These are phyloP conservation scores for Rhinogobius similis DNA, from an alignment of 2,113 vertebrate species.

Conservation along the genomic window DNA sequence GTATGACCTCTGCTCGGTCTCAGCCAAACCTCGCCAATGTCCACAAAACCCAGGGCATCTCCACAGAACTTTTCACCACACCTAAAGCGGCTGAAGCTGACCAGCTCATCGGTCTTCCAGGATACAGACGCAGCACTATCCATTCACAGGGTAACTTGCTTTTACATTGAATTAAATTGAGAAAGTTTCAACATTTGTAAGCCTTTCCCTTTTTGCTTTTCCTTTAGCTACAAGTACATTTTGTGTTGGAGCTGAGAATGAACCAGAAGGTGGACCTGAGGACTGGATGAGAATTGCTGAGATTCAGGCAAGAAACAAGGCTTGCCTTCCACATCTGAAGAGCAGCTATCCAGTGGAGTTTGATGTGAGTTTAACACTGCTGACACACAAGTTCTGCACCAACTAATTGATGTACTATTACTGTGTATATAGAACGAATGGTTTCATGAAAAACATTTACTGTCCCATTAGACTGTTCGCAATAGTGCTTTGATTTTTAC, in stretches of 20 bases:
- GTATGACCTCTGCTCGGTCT: constrained; percentile 70
- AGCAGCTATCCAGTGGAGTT: constrained; percentile 91
- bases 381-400: not conserved
- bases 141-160: constrained; percentile 69
- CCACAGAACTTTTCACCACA: constrained; percentile 70
- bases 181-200: not conserved
- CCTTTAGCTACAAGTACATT: constrained; percentile 74
- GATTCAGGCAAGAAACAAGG: constrained; percentile 87
- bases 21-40: constrained; percentile 62
- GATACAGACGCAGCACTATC: constrained; percentile 84
- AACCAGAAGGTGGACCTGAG: constrained; percentile 83
- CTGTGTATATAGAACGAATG: not conserved
- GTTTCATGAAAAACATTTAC: not conserved
- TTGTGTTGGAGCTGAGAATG: constrained; percentile 81
- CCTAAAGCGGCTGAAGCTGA: constrained; percentile 51
- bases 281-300: constrained; percentile 93
- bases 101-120: constrained; percentile 83
- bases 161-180: not conserved
- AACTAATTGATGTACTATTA: not conserved
- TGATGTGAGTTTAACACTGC: constrained; percentile 72
- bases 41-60: constrained; percentile 50
- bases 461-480: constrained; percentile 73
- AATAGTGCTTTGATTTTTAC: constrained; percentile 72
- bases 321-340: constrained; percentile 88
- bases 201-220: not conserved